phyloP scores from a whole-genome alignment of 2,113 vertebrate genomes.

The Rutilus rutilus region DNA sequence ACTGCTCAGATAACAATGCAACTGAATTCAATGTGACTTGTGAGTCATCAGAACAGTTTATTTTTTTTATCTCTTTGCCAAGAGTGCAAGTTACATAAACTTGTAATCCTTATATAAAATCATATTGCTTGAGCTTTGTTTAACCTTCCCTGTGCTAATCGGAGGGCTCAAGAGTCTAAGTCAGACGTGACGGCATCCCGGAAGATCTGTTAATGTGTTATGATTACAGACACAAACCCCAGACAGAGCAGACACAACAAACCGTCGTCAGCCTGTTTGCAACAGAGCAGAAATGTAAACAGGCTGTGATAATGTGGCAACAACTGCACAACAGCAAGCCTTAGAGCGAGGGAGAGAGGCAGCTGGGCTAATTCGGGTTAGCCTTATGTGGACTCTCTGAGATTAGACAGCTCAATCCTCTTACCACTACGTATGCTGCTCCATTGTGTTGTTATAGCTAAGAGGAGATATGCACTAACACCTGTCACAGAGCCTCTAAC shows the following conservation, averaged over 20 bases:
- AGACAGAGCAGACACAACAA: constrained; percentile 53
- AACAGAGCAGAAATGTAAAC: constrained; percentile 25
- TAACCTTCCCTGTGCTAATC: constrained; percentile 25
- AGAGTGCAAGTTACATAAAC: neutral
- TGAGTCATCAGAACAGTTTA: neutral
- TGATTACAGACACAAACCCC: constrained; percentile 40
- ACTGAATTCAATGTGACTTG: neutral
- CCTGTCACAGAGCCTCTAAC: constrained; percentile 22
- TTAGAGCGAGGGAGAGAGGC: neutral
- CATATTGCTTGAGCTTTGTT: neutral
- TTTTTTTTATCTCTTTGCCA: neutral
- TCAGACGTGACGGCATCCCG: constrained; percentile 26
- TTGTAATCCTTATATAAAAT: constrained; percentile 6
- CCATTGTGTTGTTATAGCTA: constrained; percentile 41
- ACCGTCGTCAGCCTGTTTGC: constrained; percentile 23
- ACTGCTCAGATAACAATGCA: neutral
- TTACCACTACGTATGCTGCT: constrained; percentile 34
- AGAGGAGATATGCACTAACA: constrained; percentile 31
- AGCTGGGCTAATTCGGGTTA: constrained; percentile 34
- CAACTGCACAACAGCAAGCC: constrained; percentile 33
- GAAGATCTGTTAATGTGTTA: constrained; percentile 45
- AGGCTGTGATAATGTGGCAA: constrained; percentile 27
- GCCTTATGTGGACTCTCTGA: constrained; percentile 27
- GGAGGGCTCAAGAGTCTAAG: neutral
- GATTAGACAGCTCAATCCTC: constrained; percentile 52